Evolutionary conservation across 2,888 invertebrate genomes (phyloP), one percentile per base, ranked within the genome.

Genomic region (Galeruca laticollis): DNA sequence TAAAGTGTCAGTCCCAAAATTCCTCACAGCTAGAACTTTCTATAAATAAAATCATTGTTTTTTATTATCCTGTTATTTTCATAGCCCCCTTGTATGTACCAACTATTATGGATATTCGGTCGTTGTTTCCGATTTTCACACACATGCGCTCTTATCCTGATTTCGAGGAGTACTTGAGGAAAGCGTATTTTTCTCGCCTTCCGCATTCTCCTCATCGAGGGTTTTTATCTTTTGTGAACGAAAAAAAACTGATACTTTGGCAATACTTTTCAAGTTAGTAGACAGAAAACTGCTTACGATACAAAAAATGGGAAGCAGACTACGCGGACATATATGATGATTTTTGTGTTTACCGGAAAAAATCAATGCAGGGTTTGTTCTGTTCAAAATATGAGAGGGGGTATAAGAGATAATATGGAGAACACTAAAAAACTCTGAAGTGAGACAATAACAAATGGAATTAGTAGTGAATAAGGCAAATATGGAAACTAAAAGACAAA

Each of bases 111-210:
- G 26, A n/a, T 4, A 3, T 18, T 57, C 10, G 26, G 10, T 33
- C 15, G 47, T 62, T 54, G 62, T 56, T 49, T 52, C 60, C 61
- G 68, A 35, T 51, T 62, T 68, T 35, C 57, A 61, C 33, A 61
- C 33, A 51, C 62, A 47, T 56, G 68, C 68, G 68, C 62, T 21
- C 10, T 49, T 35, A 15, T 20, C 13, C 54, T 37, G 33, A 61
- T 68, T 40, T 68, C 26, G 31, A 68, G 57, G n/a, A 65, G 37
- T 56, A 62, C 68, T 68, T 40, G 57, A 68, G 49, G 21, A 61
- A 68, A 68, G 61, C 43, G 35, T 60, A 68, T 68, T 68, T 66
- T 68, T 61, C 60, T 60, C 31, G 60, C 68, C 61, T 61, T 35
- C 54, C 15, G 43, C 60, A 54, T 60, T 60, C 54, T 61, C 31